Percentiles rank a stretch among this genome's conserved stretches.
Conservation (phyloP, 2,888 invertebrate genomes). For the Mantis religiosa region DNA sequence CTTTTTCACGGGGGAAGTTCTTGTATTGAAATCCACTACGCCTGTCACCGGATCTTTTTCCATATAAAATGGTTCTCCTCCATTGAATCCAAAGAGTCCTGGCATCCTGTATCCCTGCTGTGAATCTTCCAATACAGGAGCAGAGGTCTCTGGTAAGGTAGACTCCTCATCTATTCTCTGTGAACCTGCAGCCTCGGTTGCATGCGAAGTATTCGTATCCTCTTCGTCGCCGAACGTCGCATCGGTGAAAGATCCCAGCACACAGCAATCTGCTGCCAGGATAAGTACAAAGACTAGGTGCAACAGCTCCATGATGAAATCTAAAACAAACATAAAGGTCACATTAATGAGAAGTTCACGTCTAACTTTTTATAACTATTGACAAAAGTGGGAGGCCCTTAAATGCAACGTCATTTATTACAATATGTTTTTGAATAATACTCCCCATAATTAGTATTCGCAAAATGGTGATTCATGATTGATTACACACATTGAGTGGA, state of each 20-base stretch:
- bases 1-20: constrained; percentile 40
- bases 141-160: neutral
- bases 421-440: no score
- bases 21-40: constrained; percentile 57
- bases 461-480: no score
- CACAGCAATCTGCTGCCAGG: neutral
- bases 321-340: neutral
- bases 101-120: constrained; percentile 9
- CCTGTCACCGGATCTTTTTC: constrained; percentile 66
- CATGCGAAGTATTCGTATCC: neutral
- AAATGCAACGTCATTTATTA: no score
- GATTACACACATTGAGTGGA: no score
- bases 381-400: no score
- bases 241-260: neutral
- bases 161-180: neutral
- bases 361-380: no score
- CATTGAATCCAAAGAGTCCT: constrained; percentile 54
- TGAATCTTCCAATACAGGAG: neutral
- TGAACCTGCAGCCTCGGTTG: neutral
- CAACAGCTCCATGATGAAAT: neutral
- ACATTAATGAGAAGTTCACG: no score
- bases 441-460: no score
- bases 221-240: neutral
- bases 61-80: constrained; percentile 65
- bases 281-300: neutral